Percentiles rank a stretch among this genome's conserved stretches.
These are phyloP conservation scores for Calyptommatus sinebrachiatus DNA, from an alignment of 2,113 vertebrate species.

Conservation along the genomic window DNA sequence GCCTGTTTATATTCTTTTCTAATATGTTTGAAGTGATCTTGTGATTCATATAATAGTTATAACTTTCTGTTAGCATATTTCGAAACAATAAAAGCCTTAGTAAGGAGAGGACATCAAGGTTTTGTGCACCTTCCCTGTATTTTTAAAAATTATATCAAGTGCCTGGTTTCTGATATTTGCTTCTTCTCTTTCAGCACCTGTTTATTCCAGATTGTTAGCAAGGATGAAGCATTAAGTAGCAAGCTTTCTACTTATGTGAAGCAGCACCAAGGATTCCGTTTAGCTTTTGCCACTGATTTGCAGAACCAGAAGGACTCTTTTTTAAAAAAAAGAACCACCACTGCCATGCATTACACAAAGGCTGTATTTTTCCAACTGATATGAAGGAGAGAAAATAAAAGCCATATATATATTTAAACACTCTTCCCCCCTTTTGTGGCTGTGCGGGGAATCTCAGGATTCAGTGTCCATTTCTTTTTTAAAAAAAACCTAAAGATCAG, in stretches of 20 bases:
- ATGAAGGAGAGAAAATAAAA: slow-evolving; percentile 49
- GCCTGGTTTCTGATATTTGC: neutral
- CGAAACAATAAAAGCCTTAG: too few species aligned
- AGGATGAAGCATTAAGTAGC: slow-evolving; percentile 66
- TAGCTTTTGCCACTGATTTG: slow-evolving; percentile 40
- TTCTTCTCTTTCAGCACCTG: slow-evolving; percentile 63
- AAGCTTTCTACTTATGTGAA: neutral
- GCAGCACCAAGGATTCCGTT: slow-evolving; percentile 16
- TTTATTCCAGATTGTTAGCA: slow-evolving; percentile 69
- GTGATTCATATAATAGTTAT: too few species aligned
- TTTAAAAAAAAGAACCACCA: slow-evolving; percentile 37
- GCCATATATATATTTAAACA: slow-evolving; percentile 61
- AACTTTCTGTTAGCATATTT: too few species aligned
- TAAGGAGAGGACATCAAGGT: too few species aligned
- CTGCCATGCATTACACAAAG: slow-evolving; percentile 56
- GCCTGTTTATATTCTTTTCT: too few species aligned
- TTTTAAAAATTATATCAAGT: too few species aligned
- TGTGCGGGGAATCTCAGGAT: slow-evolving; percentile 11
- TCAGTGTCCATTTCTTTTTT: neutral
- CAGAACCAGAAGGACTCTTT: slow-evolving; percentile 59
- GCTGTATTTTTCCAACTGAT: slow-evolving; percentile 46
- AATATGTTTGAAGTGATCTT: too few species aligned
- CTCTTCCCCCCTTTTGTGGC: slow-evolving; percentile 6
- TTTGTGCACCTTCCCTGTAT: too few species aligned
- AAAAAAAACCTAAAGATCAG: neutral